Evolutionary conservation across 2,888 invertebrate species (phyloP).

Genomic region (Cosmorhoe ocellata): DNA sequence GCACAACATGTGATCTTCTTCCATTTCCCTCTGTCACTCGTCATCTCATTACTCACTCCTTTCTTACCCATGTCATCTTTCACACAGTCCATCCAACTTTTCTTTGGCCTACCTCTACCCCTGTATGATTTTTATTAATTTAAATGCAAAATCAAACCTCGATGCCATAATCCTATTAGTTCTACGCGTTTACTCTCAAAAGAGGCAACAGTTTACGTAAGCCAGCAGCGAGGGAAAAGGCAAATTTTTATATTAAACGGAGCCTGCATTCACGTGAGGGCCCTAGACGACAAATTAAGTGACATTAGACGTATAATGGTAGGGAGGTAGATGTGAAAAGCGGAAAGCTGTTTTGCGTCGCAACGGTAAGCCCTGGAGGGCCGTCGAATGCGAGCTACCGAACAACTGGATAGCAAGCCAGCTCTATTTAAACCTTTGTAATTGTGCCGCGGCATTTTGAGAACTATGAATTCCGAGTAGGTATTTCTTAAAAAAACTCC

Average conservation of each 20-base stretch:
- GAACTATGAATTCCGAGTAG: constrained; percentile 9
- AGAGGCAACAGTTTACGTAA: constrained; percentile 74
- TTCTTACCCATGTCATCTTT: no score
- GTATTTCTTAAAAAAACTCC: no score
- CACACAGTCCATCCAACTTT: no score
- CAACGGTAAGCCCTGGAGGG: constrained; percentile 60
- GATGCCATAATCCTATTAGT: constrained; percentile 73
- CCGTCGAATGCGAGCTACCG: constrained; percentile 27
- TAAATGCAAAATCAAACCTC: constrained; percentile 56
- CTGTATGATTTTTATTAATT: constrained; percentile 17
- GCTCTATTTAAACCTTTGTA: constrained; percentile 13
- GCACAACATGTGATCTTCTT: no score
- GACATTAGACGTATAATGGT: constrained; percentile 79
- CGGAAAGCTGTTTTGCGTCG: constrained; percentile 66
- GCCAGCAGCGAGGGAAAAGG: constrained; percentile 62
- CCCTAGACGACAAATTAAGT: constrained; percentile 81
- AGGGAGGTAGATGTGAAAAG: constrained; percentile 70
- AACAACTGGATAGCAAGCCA: constrained; percentile 30
- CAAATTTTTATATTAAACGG: constrained; percentile 78
- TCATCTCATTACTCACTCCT: no score
- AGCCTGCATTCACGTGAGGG: constrained; percentile 77
- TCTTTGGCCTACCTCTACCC: no score
- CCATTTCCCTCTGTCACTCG: no score
- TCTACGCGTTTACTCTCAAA: constrained; percentile 74
- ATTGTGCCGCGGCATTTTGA: constrained; percentile 9